Evolutionary conservation across 2,888 invertebrate species (phyloP).

Genomic region (Glyphotaelius pellucidus): DNA sequence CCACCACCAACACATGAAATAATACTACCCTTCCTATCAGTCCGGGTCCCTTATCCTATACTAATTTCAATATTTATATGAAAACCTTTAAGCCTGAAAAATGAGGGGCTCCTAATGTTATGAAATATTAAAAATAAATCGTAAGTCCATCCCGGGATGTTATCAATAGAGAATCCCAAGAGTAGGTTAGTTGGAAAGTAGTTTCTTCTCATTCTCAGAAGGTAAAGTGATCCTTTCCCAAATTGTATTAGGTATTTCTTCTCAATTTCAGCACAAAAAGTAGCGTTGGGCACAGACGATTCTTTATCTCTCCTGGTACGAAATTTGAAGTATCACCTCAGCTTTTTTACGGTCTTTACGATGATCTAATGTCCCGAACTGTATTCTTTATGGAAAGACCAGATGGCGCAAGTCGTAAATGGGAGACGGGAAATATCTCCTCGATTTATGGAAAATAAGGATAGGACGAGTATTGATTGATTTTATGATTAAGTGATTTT

Average conservation of each 20-base stretch:
- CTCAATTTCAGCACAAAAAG: constrained; percentile 54
- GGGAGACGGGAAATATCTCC: constrained; percentile 55
- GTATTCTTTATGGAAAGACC: constrained; percentile 59
- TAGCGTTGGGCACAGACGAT: constrained; percentile 37
- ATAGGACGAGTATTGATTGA: constrained; percentile 57
- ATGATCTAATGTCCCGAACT: constrained; percentile 63
- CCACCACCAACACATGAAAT: background rate
- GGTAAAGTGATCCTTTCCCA: constrained; percentile 21
- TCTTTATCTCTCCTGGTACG: constrained; percentile 52
- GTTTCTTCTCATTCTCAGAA: constrained; percentile 31
- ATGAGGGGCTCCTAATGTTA: background rate
- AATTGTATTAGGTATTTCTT: constrained; percentile 46
- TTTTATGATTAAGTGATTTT: constrained; percentile 57
- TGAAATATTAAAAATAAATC: constrained; percentile 39
- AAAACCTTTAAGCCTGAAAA: background rate
- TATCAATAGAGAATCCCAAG: constrained; percentile 24
- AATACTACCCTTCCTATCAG: background rate
- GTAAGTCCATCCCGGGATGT: constrained; percentile 7
- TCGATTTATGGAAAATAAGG: constrained; percentile 61
- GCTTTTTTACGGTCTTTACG: constrained; percentile 63
- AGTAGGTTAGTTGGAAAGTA: constrained; percentile 28
- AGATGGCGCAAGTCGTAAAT: constrained; percentile 62
- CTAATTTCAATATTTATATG: constrained; percentile 20
- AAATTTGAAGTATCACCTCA: constrained; percentile 59
- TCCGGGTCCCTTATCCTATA: background rate